Evolutionary conservation across 2,888 invertebrate species (phyloP).

Genomic region (Ophion ellenae): DNA sequence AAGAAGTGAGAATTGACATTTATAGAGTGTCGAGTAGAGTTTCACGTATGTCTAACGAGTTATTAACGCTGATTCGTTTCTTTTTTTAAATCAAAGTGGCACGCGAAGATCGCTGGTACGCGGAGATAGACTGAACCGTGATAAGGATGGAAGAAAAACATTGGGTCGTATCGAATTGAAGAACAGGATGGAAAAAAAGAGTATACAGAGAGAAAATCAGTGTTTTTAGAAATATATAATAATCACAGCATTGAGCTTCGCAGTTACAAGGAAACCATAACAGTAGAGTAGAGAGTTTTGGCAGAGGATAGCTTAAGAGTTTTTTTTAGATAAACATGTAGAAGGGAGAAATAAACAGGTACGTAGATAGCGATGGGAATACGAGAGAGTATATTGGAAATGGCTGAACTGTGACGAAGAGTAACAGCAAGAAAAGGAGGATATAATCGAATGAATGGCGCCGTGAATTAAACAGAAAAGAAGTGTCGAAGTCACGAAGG

Average conservation of each 20-base stretch:
- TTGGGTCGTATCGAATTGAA: constrained; percentile 17
- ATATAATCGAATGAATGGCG: constrained; percentile 10
- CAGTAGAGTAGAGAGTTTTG: constrained; percentile 39
- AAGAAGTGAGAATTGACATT: constrained; percentile 42
- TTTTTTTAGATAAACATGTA: constrained; percentile 26
- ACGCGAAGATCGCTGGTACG: constrained; percentile 34
- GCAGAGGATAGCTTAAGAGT: constrained; percentile 18
- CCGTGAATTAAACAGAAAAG: background rate
- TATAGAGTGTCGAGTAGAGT: constrained; percentile 28
- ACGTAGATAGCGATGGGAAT: constrained; percentile 28
- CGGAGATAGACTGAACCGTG: background rate
- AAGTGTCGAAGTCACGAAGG: background rate
- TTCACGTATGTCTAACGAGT: constrained; percentile 17
- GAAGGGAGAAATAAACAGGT: constrained; percentile 46
- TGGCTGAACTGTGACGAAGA: constrained; percentile 40
- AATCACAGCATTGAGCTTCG: constrained; percentile 70
- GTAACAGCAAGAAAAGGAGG: constrained; percentile 33
- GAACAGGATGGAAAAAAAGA: background rate
- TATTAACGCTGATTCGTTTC: constrained; percentile 4
- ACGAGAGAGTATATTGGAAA: constrained; percentile 8
- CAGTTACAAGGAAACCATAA: constrained; percentile 46
- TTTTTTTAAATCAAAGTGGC: constrained; percentile 27
- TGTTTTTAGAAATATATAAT: constrained; percentile 51
- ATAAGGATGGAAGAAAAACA: constrained; percentile 3
- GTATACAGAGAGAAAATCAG: constrained; percentile 8